Evolutionary conservation across 2,888 invertebrate species (phyloP).

Genomic region (Drosophila testacea): DNA sequence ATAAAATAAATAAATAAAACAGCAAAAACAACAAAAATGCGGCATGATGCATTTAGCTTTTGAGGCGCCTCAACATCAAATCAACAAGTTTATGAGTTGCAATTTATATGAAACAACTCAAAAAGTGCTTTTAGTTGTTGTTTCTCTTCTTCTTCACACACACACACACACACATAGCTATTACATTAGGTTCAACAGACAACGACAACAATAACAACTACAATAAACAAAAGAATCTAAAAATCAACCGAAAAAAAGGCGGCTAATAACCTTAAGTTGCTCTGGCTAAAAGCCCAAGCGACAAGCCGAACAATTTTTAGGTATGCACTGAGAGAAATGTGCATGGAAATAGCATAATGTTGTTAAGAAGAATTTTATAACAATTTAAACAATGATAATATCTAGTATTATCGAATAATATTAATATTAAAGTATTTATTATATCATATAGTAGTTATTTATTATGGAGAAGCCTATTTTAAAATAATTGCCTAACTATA

Average conservation of each 20-base stretch:
- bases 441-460: too few species aligned
- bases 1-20: slow-evolving; percentile 65
- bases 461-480: too few species aligned
- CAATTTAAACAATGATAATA: too few species aligned
- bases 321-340: slow-evolving; percentile 39
- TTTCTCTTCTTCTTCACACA: slow-evolving; percentile 9
- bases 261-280: slow-evolving; percentile 66
- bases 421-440: too few species aligned
- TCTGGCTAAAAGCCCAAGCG: slow-evolving; percentile 53
- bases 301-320: slow-evolving; percentile 15
- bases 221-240: slow-evolving; percentile 50
- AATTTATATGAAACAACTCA: slow-evolving; percentile 40
- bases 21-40: slow-evolving; percentile 25
- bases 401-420: too few species aligned
- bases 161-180: slow-evolving; percentile 14
- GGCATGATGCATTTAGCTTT: slow-evolving; percentile 26
- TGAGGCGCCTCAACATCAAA: slow-evolving; percentile 46
- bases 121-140: slow-evolving; percentile 13
- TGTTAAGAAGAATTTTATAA: not conserved
- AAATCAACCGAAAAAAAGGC: slow-evolving; percentile 59
- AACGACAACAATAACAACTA: slow-evolving; percentile 43
- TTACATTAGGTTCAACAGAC: slow-evolving; percentile 63
- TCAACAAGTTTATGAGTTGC: slow-evolving; percentile 69
- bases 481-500: too few species aligned
- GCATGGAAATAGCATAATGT: not conserved